Evolutionary conservation across 2,113 vertebrate species (phyloP).

Genomic region (Psilopsiagon aymara): DNA sequence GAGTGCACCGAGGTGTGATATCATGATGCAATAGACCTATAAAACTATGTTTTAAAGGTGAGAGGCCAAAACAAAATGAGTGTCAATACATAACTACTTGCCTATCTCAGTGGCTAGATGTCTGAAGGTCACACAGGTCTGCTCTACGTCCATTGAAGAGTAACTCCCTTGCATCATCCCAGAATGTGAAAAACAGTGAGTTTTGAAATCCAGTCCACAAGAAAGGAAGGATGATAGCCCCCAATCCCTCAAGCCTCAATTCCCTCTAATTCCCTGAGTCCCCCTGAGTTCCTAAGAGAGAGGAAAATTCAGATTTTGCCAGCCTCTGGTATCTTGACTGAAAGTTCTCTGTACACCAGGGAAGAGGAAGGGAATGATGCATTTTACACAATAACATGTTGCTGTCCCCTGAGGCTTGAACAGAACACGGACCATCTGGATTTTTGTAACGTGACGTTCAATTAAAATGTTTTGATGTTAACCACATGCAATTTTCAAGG

Average conservation of each 20-base stretch:
- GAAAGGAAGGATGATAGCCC: not conserved
- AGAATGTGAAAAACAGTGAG: not conserved
- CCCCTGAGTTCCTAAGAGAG: not conserved
- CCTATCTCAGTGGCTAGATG: not conserved
- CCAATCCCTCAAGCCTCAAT: not conserved
- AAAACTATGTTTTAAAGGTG: not conserved
- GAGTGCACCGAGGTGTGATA: too few species aligned
- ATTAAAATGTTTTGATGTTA: slow-evolving; percentile 60
- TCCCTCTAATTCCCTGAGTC: not conserved
- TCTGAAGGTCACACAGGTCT: not conserved
- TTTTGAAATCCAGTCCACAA: not conserved
- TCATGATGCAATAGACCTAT: not conserved
- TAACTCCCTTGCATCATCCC: not conserved
- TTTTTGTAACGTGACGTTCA: slow-evolving; percentile 22
- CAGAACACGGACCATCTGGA: slow-evolving; percentile 43
- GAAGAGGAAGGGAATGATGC: not conserved
- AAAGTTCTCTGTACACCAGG: not conserved
- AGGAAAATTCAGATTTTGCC: not conserved
- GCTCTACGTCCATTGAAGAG: not conserved
- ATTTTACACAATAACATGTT: not conserved
- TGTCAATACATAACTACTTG: not conserved
- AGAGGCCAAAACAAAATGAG: not conserved
- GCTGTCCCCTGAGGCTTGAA: slow-evolving; percentile 28
- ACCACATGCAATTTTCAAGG: not conserved
- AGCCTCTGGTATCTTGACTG: not conserved